Conservation (phyloP, 2,888 invertebrate species). For the Drosophila nr. perissopoda region DNA sequence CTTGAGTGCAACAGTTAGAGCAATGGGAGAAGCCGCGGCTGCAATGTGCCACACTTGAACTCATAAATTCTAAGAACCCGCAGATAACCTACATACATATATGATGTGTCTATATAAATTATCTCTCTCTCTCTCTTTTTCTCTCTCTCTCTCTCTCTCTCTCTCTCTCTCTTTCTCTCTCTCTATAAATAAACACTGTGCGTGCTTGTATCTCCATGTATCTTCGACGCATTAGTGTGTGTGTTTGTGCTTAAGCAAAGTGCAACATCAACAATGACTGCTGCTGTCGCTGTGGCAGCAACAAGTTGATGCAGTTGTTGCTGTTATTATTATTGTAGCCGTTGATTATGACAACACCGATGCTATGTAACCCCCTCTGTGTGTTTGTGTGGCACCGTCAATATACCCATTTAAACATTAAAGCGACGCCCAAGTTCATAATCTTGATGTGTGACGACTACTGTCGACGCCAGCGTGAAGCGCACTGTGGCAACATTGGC, state of each 20-base stretch:
- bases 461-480: conserved; percentile 8
- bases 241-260: conserved; percentile 56
- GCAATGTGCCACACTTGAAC: conserved; percentile 78
- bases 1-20: conserved; percentile 38
- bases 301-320: conserved; percentile 56
- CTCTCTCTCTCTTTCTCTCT: neutral
- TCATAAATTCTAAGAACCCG: conserved; percentile 78
- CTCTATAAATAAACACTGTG: conserved; percentile 58
- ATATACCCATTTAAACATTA: conserved; percentile 60
- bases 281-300: conserved; percentile 40
- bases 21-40: conserved; percentile 64
- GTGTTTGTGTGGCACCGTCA: conserved; percentile 27
- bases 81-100: conserved; percentile 71
- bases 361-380: conserved; percentile 25
- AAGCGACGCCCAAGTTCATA: conserved; percentile 59
- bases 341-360: conserved; percentile 75
- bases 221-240: conserved; percentile 5
- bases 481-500: conserved; percentile 39
- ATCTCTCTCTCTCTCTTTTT: conserved; percentile 13
- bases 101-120: conserved; percentile 14
- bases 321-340: conserved; percentile 49
- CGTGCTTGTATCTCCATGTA: conserved; percentile 34
- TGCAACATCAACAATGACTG: conserved; percentile 62
- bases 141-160: neutral
- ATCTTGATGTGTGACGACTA: conserved; percentile 48